Conservation (phyloP, 2,888 invertebrate species). For the Drymonia ruficornis region DNA sequence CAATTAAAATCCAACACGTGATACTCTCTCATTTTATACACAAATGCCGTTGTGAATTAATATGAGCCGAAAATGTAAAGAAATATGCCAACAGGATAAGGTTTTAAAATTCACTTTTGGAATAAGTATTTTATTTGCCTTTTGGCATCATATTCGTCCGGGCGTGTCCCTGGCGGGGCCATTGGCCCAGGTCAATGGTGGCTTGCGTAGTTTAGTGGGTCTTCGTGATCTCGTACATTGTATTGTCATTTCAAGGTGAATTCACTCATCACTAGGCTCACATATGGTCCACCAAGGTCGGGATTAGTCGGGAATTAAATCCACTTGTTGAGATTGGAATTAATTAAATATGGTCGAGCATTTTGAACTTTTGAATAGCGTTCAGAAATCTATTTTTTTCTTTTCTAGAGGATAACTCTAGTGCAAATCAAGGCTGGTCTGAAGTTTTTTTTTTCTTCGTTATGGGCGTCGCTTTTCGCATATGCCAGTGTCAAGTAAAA, state of each 20-base stretch:
- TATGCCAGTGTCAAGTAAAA: no score
- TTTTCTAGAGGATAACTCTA: no score
- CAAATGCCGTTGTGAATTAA: background rate
- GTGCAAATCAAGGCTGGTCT: no score
- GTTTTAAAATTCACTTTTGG: background rate
- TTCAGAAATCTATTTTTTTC: no score
- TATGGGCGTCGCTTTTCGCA: no score
- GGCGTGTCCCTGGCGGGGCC: background rate
- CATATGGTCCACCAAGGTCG: background rate
- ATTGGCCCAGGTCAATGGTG: constrained; percentile 6
- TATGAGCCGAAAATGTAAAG: background rate
- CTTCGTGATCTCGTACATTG: background rate
- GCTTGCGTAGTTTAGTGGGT: background rate
- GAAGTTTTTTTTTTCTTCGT: no score
- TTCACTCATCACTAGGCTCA: background rate
- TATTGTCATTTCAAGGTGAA: background rate
- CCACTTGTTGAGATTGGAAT: background rate
- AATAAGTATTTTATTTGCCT: background rate
- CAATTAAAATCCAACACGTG: no score
- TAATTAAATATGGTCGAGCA: no score
- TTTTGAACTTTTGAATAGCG: no score
- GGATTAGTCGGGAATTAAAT: background rate
- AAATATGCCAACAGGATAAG: background rate
- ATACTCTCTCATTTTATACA: background rate
- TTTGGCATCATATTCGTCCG: background rate